phyloP scores from a whole-genome alignment of 1,140 invertebrate genomes.

The Scylla paramamosain region DNA sequence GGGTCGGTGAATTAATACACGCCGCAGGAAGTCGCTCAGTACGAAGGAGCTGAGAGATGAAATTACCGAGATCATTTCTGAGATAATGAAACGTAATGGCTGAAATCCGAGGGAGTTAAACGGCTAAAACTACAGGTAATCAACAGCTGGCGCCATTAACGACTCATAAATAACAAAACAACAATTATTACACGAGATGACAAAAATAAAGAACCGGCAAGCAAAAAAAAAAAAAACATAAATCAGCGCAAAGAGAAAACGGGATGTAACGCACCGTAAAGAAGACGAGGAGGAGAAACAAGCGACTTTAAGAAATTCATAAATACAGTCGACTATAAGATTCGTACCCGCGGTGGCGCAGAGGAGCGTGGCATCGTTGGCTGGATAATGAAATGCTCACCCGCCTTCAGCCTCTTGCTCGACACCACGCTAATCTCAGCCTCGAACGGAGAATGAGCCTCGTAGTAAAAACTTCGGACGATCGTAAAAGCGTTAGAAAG shows the following conservation, averaged over 20 bases:
- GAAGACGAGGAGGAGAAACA: neutral
- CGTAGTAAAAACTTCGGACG: neutral
- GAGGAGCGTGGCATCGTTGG: too few species aligned
- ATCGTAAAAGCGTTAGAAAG: neutral
- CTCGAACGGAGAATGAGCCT: neutral
- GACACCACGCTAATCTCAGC: slow-evolving; percentile 1
- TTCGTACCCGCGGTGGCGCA: too few species aligned
- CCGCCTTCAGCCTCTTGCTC: neutral
- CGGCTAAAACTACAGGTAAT: neutral
- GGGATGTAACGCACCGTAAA: slow-evolving; percentile 4
- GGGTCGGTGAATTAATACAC: neutral
- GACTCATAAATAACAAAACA: neutral
- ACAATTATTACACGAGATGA: neutral
- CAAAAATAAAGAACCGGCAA: neutral
- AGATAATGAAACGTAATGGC: neutral
- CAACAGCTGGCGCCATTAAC: neutral
- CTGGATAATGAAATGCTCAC: neutral
- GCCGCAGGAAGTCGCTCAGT: neutral
- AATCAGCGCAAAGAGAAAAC: neutral
- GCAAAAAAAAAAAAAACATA: neutral
- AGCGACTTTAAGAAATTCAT: neutral
- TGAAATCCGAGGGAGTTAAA: neutral
- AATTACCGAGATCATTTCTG: neutral
- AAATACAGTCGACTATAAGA: too few species aligned
- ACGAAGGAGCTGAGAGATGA: neutral